phyloP scores from a whole-genome alignment of 2,888 invertebrate genomes.

The Eugnorisma glareosa region DNA sequence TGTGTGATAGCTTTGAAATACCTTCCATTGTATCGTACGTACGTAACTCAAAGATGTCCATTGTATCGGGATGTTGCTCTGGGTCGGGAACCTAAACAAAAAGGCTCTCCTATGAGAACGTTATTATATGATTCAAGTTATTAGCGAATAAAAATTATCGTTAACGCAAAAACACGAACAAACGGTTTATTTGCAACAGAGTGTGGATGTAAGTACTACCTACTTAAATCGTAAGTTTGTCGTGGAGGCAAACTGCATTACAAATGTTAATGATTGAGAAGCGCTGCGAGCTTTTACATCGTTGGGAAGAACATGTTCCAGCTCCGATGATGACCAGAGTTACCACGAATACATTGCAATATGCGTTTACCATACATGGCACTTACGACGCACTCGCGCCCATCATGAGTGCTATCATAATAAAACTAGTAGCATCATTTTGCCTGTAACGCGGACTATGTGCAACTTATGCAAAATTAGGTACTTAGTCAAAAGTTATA shows the following conservation, averaged over 20 bases:
- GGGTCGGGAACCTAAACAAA: constrained; percentile 39
- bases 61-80: constrained; percentile 36
- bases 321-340: constrained; percentile 7
- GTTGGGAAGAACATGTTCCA: constrained; percentile 37
- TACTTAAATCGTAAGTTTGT: constrained; percentile 8
- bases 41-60: constrained; percentile 35
- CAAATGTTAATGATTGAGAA: constrained; percentile 32
- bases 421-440: background rate
- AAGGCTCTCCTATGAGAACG: constrained; percentile 30
- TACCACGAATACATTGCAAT: constrained; percentile 23
- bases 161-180: constrained; percentile 17
- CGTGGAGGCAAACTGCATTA: constrained; percentile 20
- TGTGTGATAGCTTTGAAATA: constrained; percentile 46
- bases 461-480: background rate
- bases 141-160: too few species aligned
- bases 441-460: background rate
- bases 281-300: constrained; percentile 31
- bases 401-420: background rate
- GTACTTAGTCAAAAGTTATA: background rate
- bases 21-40: constrained; percentile 45
- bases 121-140: constrained; percentile 41
- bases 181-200: constrained; percentile 7
- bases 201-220: background rate
- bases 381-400: background rate
- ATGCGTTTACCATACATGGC: constrained; percentile 15